A percentile compares a stretch with the other conserved stretches of the same genome.
Conservation (phyloP, 2,797 vertebrate species). For the Mormyrops boulengeri region DNA sequence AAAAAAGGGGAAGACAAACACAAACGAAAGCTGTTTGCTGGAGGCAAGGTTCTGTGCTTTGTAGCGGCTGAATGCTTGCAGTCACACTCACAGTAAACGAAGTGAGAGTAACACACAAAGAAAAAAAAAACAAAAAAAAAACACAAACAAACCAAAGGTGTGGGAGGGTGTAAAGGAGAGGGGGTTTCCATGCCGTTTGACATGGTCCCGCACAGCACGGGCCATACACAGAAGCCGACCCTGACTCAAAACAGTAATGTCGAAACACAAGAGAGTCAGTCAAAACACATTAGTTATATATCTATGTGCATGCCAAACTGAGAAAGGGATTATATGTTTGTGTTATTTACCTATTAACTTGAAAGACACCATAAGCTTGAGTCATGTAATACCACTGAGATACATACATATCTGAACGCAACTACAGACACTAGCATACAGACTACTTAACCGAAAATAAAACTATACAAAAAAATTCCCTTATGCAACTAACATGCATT, state of each 20-base stretch:
- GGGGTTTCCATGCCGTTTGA: slow-evolving; percentile 28
- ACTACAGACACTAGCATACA: not conserved
- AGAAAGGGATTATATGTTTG: not conserved
- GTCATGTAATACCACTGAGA: not conserved
- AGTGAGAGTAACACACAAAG: not conserved
- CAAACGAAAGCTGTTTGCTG: not conserved
- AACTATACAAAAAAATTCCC: not conserved
- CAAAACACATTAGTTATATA: not conserved
- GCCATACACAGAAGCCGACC: not conserved
- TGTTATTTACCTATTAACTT: not conserved
- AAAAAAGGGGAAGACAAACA: not conserved
- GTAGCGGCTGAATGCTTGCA: not conserved
- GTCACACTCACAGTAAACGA: not conserved
- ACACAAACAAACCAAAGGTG: slow-evolving; percentile 21
- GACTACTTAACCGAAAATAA: not conserved
- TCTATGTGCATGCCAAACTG: not conserved
- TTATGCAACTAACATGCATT: not conserved
- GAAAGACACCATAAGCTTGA: not conserved
- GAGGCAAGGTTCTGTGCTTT: not conserved
- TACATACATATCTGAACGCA: not conserved
- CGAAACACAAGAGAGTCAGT: not conserved
- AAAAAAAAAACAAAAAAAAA: not conserved
- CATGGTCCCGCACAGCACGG: slow-evolving; percentile 9
- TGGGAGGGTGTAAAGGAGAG: slow-evolving; percentile 28
- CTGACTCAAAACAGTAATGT: not conserved